Evolutionary conservation across 1,140 invertebrate species (phyloP), one percentile per base, ranked within the genome.

Genomic region (Drosophila rhopaloa): DNA sequence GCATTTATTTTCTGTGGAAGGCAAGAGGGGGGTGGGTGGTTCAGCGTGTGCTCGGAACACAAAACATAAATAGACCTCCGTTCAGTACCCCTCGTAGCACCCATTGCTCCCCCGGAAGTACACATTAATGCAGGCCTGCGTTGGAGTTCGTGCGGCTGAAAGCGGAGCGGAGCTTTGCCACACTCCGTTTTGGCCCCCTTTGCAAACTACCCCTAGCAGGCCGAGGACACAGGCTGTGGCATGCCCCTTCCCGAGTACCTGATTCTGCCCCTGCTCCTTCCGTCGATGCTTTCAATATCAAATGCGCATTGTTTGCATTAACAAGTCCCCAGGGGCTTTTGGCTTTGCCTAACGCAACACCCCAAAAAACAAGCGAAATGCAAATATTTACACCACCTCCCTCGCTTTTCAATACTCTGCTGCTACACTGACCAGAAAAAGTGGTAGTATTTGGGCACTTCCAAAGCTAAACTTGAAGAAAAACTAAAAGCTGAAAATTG

Each of bases 301-400:
- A 89, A 89, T 89, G 74, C 76, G 71, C 81, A 85, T 90, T 89
- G 85, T 89, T 90, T 90, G 88, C 82, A 91, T 88, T 91, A 91
- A 91, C 88, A 88, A 91, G 88, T 88, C 88, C 75, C 80, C 32
- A 48, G 80, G 72, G 83, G 65, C 51, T 76, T 77, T 84, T 71
- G 62, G 76, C 65, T 83, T 88, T 72, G 70, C 67, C 56, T 58
- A 76, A 66, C 70, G 62, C 71, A 76, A 82, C 82, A 76, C 60
- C 48, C 63, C 60, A 56, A 65, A 61, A 63, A 73, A 71, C 79
- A 68, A 61, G 65, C 68, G 62, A 78, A 89, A 90, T 84, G 81
- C 84, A 77, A 88, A 86, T 86, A 82, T 88, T 88, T 86, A 55
- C 67, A 48, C 62, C 62, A 14, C n/a, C 48, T 19, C 41, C 41